Percentiles rank a stretch among this genome's conserved stretches.
These are phyloP conservation scores for Strongylocentrotus purpuratus DNA, from an alignment of 35 echinoderm and acorn worm genomes.

Conservation along the genomic window DNA sequence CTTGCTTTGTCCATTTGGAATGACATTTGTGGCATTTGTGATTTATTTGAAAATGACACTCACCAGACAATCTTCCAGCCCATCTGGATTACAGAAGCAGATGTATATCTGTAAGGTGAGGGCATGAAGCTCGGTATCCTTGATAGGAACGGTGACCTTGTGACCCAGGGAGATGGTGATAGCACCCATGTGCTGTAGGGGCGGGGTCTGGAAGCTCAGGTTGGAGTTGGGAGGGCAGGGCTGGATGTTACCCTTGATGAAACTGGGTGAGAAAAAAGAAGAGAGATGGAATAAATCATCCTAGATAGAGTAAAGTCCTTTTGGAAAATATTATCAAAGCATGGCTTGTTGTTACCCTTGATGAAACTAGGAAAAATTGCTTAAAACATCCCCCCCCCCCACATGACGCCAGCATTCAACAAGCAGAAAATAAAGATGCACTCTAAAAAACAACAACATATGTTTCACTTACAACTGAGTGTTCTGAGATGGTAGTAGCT, in stretches of 20 bases:
- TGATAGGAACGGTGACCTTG: slow-evolving; percentile 61
- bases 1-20: no score
- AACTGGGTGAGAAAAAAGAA: slow-evolving; percentile 58
- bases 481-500: slow-evolving; percentile 60
- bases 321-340: no score
- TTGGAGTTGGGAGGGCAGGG: slow-evolving; percentile 68
- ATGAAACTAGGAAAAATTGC: no score
- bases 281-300: no score
- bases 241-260: slow-evolving; percentile 83
- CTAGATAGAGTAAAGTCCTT: no score
- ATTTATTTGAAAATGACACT: neutral
- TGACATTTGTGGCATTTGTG: no score
- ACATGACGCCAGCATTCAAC: no score
- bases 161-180: slow-evolving; percentile 47
- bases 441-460: no score
- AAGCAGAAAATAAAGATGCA: no score
- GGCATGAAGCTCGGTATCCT: slow-evolving; percentile 70
- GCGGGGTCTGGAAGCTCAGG: slow-evolving; percentile 71
- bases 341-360: no score
- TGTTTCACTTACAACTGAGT: slow-evolving; percentile 73
- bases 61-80: slow-evolving; percentile 91
- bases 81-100: slow-evolving; percentile 53
- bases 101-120: slow-evolving; percentile 73
- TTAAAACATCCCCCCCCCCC: no score
- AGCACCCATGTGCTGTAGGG: slow-evolving; percentile 54